Base-by-base conservation (phyloP, 2,113 vertebrate genomes). In the Sporophila hypoxantha region DNA sequence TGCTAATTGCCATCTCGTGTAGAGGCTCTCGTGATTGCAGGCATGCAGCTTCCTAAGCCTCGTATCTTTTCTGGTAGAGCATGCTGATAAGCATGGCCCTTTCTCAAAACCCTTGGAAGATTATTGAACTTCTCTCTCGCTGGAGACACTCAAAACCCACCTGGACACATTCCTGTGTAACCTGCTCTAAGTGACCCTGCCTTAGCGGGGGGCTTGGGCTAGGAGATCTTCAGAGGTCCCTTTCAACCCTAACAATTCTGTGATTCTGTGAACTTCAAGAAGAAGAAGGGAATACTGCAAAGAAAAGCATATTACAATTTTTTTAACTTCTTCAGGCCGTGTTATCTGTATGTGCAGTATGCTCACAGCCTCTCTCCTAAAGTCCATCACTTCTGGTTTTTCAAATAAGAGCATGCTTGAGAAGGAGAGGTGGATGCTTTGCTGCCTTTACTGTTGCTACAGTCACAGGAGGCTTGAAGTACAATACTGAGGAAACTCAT, bases 31-130 rank as follows among this genome's bases (percentile, higher is more conserved):
- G 1, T 12, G 20, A 10, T 15, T 0, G 0, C 18, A 22, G 66
- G 42, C 49, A 17, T 41, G 17, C n/a, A 74, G 37, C 30, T 37
- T 67, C 71, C 37, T 30, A 30, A 39, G 62, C 4, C 56, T 68
- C 4, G 0, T 9, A 0, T 57, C 12, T 3, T n/a, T 10, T 3
- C 27, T 56, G 74, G 52, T 29, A 22, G 52, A n/a, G 1, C 12
- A 22, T 47, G 47, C 47, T 47, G 32, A 27, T n/a, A 56, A 83
- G 52, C 34, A 56, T 1, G 1, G 14, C 32, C 12, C 25, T 41
- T 44, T 55, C 46, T 66, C 22, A 22, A 56, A 66, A 22, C 13
- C 30, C 36, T 44, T 46, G 3, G 61, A 39, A 39, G 8, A 25
- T 12, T 26, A 36, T 3, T 30, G 17, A 69, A 34, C 47, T 62